phyloP scores from a whole-genome alignment of 2,797 vertebrate genomes.

The Protonibea diacanthus region DNA sequence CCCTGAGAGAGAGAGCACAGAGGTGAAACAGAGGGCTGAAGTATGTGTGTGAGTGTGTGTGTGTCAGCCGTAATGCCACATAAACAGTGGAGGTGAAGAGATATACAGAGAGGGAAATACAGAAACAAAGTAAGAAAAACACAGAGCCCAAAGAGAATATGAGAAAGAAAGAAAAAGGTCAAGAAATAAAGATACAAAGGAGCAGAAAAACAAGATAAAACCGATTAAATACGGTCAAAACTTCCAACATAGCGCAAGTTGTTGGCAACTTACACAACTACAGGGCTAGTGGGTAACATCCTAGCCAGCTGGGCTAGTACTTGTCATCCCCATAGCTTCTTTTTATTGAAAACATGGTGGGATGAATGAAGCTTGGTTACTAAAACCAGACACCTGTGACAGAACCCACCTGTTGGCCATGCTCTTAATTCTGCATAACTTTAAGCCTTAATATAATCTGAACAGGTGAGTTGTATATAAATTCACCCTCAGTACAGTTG shows the following conservation, averaged over 20 bases:
- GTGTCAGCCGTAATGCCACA: not conserved
- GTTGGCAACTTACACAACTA: not conserved
- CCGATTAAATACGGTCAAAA: too few species aligned
- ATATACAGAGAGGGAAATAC: not conserved
- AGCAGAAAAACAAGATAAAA: not conserved
- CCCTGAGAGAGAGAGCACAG: slow-evolving; percentile 30
- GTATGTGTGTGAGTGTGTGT: slow-evolving; percentile 5
- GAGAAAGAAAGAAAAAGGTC: not conserved
- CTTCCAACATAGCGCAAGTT: too few species aligned
- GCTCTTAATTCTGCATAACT: too few species aligned
- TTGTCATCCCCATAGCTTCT: too few species aligned
- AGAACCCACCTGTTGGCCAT: too few species aligned
- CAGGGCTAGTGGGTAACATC: not conserved
- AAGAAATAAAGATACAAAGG: not conserved
- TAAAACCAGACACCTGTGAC: too few species aligned
- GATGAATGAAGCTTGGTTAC: too few species aligned
- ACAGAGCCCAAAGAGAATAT: not conserved
- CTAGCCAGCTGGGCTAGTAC: too few species aligned
- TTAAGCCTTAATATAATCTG: too few species aligned
- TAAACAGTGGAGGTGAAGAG: slow-evolving; percentile 1
- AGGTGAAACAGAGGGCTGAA: slow-evolving; percentile 32
- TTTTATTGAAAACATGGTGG: too few species aligned
- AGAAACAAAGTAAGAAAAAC: not conserved
- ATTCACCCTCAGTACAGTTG: too few species aligned
- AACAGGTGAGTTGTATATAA: too few species aligned